A percentile compares a stretch with the other conserved stretches of the same genome.
These are phyloP conservation scores for Acanthurus lineatus DNA, from an alignment of 2,797 vertebrate species.

Conservation along the genomic window DNA sequence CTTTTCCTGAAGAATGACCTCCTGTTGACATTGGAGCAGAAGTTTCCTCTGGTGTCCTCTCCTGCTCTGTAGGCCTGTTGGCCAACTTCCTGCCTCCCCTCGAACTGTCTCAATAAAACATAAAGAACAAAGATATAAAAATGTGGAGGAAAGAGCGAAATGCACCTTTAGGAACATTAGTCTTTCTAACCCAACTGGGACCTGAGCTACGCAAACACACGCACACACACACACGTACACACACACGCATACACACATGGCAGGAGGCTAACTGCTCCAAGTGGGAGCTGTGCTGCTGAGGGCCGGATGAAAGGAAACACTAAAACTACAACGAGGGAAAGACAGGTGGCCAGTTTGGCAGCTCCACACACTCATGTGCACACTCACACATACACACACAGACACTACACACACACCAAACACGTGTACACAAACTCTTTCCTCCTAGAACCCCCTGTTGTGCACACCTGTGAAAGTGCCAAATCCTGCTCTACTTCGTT, in stretches of 20 bases:
- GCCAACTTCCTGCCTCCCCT: conserved; percentile 82
- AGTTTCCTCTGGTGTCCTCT: conserved; percentile 81
- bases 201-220: conserved; percentile 62
- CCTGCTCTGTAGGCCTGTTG: conserved; percentile 75
- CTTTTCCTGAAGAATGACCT: conserved; percentile 80
- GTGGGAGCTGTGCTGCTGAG: conserved; percentile 84
- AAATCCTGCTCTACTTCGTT: conserved; percentile 63
- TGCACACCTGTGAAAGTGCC: conserved; percentile 84
- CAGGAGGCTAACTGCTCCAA: conserved; percentile 82
- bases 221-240: conserved; percentile 37
- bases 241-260: conserved; percentile 57
- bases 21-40: conserved; percentile 81
- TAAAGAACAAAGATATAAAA: conserved; percentile 83
- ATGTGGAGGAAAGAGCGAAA: conserved; percentile 77
- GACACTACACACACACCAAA: conserved; percentile 17
- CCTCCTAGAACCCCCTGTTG: conserved; percentile 77
- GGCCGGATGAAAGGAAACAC: conserved; percentile 86
- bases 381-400: conserved; percentile 25
- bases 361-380: conserved; percentile 60
- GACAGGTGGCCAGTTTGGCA: conserved; percentile 84
- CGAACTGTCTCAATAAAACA: conserved; percentile 84
- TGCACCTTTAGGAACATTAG: conserved; percentile 84
- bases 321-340: conserved; percentile 86
- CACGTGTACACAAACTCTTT: conserved; percentile 65
- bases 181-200: conserved; percentile 80